Evolutionary conservation across 2,888 invertebrate genomes (phyloP), one percentile per base, ranked within the genome.

Genomic region (Leucozona laternaria): DNA sequence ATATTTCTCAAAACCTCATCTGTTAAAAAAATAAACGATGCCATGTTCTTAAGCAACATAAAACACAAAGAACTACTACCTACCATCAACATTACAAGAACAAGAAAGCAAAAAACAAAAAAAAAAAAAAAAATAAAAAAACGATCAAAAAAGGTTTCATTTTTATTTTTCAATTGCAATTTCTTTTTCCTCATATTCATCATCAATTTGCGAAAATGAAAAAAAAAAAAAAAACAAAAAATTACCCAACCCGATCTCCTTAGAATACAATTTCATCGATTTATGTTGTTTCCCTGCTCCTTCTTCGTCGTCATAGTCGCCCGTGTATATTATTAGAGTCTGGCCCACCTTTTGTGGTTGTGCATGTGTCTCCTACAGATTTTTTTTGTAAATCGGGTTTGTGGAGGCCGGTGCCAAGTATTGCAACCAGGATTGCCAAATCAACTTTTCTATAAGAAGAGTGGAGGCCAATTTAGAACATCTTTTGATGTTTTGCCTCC

Each of bases 141-240:
- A 15, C 13, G 6, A 50, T 22, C 13, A 28, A 28, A 53, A 25
- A 28, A 53, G 22, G 43, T 75, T n/a, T n/a, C n/a, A n/a, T n/a
- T 45, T 43, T 45, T 64, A 57, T 79, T 71, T 79, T 84, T 31
- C 64, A 75, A 79, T 79, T 79, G 48, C 17, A 79, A 79, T 79
- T 71, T 70, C 43, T 71, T 48, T 40, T 55, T 40, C 70, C 31
- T 57, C 79, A 58, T 71, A 76, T 71, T 53, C 75, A 79, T 84
- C 83, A 71, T 76, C 79, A 71, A 71, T 79, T 75, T 79, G 70
- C 68, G 15, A 73, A 62, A 72, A 45, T 10, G 20, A 31, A 40
- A 34, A 60, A 22, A 28, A 58, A 31, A 62, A 22, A 37, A 50
- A 57, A 20, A 15, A n/a, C 15, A 43, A 31, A 34, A 45, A 31